Evolutionary conservation across 2,797 vertebrate species (phyloP).

Genomic region (Platalea minor): DNA sequence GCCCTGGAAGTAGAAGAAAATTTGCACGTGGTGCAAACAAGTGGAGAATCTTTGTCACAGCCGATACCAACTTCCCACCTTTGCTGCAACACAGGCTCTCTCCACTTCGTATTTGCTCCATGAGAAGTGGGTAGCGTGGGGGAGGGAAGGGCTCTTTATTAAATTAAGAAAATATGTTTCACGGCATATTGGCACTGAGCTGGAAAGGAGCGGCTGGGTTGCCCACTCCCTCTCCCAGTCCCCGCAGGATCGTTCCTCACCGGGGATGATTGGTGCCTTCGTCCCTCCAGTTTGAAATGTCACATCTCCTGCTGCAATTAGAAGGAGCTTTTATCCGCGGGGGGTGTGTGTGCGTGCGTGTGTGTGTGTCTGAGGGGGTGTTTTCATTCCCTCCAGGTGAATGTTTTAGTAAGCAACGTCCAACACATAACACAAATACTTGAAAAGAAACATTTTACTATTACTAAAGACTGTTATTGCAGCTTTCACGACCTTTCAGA

Average conservation of each 20-base stretch:
- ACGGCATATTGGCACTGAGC: neutral
- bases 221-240: neutral
- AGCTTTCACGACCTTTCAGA: neutral
- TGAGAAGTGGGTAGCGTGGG: neutral
- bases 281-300: conserved; percentile 12
- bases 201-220: neutral
- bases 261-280: neutral
- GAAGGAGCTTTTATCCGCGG: neutral
- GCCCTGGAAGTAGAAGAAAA: neutral
- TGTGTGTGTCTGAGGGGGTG: conserved; percentile 10
- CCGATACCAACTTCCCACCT: neutral
- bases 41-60: neutral
- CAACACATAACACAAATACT: neutral
- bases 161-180: neutral
- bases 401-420: conserved; percentile 19
- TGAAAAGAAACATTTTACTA: neutral
- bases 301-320: conserved; percentile 32
- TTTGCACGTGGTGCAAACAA: neutral
- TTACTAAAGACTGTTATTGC: neutral
- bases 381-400: neutral
- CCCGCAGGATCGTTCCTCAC: rapidly evolving
- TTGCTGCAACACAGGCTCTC: neutral
- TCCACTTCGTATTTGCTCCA: neutral
- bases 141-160: neutral
- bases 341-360: neutral